These are phyloP conservation scores for Melipona beecheii DNA, from an alignment of 2,888 invertebrate species.

Conservation along the genomic window DNA sequence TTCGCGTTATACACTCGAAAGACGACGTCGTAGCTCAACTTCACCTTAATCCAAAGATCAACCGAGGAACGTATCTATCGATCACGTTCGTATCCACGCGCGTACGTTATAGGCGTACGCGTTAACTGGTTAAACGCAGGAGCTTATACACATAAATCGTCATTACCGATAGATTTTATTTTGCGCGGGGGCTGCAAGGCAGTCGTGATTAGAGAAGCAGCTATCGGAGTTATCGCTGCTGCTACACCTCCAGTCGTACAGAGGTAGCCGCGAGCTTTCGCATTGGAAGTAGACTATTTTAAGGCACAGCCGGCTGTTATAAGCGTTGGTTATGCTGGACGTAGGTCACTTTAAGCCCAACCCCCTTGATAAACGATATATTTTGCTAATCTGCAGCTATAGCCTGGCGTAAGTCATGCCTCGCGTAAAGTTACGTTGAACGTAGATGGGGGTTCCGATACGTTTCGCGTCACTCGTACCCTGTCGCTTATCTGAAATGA, in stretches of 20 bases:
- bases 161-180: background rate
- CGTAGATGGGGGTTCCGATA: slow-evolving; percentile 11
- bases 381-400: slow-evolving; percentile 20
- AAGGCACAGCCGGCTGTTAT: slow-evolving; percentile 9
- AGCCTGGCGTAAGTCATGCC: background rate
- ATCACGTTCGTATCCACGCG: too few species aligned
- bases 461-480: background rate
- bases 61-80: too few species aligned
- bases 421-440: slow-evolving; percentile 9
- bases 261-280: background rate
- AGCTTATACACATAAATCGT: background rate
- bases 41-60: too few species aligned
- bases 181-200: background rate
- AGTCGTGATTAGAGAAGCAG: slow-evolving; percentile 2
- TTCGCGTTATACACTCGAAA: too few species aligned
- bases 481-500: background rate
- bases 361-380: slow-evolving; percentile 25
- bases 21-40: too few species aligned
- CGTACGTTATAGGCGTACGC: background rate
- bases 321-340: slow-evolving; percentile 23
- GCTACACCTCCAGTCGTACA: too few species aligned
- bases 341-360: slow-evolving; percentile 17
- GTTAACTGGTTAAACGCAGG: background rate
- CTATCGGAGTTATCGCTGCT: background rate
- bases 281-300: slow-evolving; percentile 24